These are phyloP conservation scores for Oryctolagus cuniculus DNA, from an alignment of 2,113 vertebrate genomes.

Conservation along the genomic window DNA sequence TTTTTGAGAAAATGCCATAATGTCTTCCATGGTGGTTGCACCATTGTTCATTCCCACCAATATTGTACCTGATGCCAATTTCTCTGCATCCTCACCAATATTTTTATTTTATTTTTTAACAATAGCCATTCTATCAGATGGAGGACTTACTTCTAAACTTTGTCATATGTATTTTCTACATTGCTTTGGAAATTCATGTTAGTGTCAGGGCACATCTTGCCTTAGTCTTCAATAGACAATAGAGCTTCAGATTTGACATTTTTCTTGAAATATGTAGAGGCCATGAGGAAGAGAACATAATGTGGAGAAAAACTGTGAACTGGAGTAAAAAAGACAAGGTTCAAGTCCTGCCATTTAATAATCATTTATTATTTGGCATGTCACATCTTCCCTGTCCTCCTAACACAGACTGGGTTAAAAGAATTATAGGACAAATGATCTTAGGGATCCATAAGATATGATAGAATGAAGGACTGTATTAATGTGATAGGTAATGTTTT, in stretches of 20 bases:
- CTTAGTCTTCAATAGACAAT: not conserved
- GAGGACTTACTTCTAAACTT: not conserved
- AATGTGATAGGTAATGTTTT: not conserved
- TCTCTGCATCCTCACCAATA: not conserved
- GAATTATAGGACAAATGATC: not conserved
- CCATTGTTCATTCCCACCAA: not conserved
- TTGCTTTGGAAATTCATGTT: not conserved
- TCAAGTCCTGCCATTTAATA: not conserved
- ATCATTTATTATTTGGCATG: not conserved
- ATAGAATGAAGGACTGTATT: not conserved
- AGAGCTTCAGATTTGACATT: not conserved
- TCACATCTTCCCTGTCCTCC: not conserved
- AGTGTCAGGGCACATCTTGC: not conserved
- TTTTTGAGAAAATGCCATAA: not conserved
- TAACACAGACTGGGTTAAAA: not conserved
- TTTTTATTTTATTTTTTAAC: not conserved
- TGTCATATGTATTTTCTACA: not conserved
- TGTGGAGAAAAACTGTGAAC: not conserved
- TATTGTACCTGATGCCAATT: not conserved
- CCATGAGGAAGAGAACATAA: not conserved
- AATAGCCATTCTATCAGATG: not conserved
- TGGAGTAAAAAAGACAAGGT: not conserved
- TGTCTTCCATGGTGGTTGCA: not conserved
- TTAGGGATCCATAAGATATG: not conserved
- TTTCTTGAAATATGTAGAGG: not conserved